These are phyloP conservation scores for Drosophila lini DNA, from an alignment of 1,140 invertebrate species.

Conservation along the genomic window DNA sequence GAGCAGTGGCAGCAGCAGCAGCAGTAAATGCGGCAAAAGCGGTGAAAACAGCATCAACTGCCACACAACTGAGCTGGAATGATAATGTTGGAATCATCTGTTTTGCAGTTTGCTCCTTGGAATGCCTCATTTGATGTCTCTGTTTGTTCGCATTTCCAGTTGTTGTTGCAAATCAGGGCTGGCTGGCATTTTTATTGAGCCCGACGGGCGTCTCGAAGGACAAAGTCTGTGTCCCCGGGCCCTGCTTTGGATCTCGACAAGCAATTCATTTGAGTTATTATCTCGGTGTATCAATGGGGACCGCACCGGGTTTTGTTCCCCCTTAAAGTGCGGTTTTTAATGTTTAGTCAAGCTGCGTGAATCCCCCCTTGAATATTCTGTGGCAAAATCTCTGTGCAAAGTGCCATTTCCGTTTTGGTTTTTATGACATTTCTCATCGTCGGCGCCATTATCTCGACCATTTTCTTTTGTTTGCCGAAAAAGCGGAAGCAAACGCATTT, in stretches of 20 bases:
- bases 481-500: conserved; percentile 51
- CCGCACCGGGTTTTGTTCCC: neutral
- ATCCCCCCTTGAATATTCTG: conserved; percentile 7
- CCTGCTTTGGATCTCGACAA: conserved; percentile 31
- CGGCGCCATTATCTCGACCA: conserved; percentile 36
- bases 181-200: conserved; percentile 72
- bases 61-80: conserved; percentile 19
- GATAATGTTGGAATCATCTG: conserved; percentile 57
- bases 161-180: conserved; percentile 68
- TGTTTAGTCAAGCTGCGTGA: conserved; percentile 16
- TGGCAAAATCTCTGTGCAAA: conserved; percentile 26
- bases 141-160: conserved; percentile 19
- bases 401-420: conserved; percentile 60
- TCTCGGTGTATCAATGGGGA: conserved; percentile 55
- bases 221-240: conserved; percentile 9
- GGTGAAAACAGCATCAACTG: conserved; percentile 12
- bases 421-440: conserved; percentile 53
- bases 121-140: conserved; percentile 51
- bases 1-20: conserved; percentile 8
- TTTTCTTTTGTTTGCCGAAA: conserved; percentile 30
- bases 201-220: conserved; percentile 42
- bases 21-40: conserved; percentile 7
- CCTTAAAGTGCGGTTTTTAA: conserved; percentile 27
- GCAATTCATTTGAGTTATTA: conserved; percentile 80
- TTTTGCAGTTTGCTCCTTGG: conserved; percentile 42